Evolutionary conservation across 2,888 invertebrate species (phyloP).

Genomic region (Amblyjoppa fuscipennis): DNA sequence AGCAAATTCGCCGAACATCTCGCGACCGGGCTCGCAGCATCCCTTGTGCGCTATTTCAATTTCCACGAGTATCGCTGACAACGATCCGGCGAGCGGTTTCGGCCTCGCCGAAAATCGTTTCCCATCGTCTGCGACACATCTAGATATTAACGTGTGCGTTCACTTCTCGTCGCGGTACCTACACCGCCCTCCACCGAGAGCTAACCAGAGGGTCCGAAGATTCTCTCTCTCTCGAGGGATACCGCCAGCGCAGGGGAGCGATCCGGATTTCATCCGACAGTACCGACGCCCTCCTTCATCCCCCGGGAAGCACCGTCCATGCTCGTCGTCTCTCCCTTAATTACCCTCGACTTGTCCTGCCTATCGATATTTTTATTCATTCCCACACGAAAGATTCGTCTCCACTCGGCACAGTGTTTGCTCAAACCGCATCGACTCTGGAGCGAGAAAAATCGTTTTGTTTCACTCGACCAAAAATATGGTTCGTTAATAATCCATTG

Average conservation of each 20-base stretch:
- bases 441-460: not conserved
- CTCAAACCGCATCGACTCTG: not conserved
- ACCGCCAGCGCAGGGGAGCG: constrained; percentile 74
- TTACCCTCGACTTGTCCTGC: constrained; percentile 78
- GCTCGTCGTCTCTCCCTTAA: constrained; percentile 78
- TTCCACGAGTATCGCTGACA: constrained; percentile 80
- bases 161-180: constrained; percentile 31
- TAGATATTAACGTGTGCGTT: constrained; percentile 55
- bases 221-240: constrained; percentile 62
- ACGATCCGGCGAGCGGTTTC: constrained; percentile 73
- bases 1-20: not conserved
- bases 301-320: constrained; percentile 71
- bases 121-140: constrained; percentile 58
- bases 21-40: not conserved
- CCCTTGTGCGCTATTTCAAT: constrained; percentile 60
- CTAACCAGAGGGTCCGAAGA: constrained; percentile 55
- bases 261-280: constrained; percentile 78
- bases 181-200: not conserved
- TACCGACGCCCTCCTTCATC: constrained; percentile 61
- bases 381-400: constrained; percentile 54
- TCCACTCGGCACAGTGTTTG: constrained; percentile 17
- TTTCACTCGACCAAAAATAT: not conserved
- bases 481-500: not conserved
- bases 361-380: constrained; percentile 57
- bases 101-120: constrained; percentile 26